Conservation (phyloP, 2,113 vertebrate species). For the Etheostoma cragini region DNA sequence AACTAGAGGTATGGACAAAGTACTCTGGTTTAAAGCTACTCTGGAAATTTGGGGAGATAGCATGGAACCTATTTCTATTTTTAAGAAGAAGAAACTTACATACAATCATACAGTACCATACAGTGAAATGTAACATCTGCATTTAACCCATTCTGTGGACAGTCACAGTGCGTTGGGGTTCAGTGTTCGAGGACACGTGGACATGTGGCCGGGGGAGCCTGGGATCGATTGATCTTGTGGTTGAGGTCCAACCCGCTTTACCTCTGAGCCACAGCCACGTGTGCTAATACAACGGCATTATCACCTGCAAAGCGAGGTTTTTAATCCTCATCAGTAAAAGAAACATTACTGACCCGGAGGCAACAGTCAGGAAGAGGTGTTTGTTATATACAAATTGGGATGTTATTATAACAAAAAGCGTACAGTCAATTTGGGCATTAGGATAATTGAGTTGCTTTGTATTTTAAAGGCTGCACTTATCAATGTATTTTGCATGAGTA, state of each 20-base stretch:
- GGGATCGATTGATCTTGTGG: no score
- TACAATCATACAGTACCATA: no score
- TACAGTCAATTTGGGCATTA: no score
- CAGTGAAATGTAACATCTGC: no score
- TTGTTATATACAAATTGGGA: not conserved
- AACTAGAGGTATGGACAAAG: slow-evolving; percentile 79
- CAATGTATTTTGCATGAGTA: not conserved
- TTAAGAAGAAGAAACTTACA: no score
- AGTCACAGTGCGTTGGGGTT: no score
- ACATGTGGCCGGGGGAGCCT: no score
- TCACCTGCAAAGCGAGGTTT: not conserved
- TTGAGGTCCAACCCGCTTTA: no score
- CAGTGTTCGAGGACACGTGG: no score
- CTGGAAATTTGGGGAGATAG: not conserved
- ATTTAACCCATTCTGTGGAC: no score
- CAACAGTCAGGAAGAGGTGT: not conserved
- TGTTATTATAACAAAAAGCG: no score
- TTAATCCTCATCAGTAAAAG: not conserved
- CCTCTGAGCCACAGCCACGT: no score
- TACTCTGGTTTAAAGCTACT: not conserved
- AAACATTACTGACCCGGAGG: not conserved
- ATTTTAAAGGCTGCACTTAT: not conserved
- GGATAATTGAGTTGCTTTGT: not conserved
- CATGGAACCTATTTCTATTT: not conserved
- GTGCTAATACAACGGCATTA: not conserved